Base-by-base conservation (phyloP, 2,797 vertebrate species). In the Sebastes umbrosus region DNA sequence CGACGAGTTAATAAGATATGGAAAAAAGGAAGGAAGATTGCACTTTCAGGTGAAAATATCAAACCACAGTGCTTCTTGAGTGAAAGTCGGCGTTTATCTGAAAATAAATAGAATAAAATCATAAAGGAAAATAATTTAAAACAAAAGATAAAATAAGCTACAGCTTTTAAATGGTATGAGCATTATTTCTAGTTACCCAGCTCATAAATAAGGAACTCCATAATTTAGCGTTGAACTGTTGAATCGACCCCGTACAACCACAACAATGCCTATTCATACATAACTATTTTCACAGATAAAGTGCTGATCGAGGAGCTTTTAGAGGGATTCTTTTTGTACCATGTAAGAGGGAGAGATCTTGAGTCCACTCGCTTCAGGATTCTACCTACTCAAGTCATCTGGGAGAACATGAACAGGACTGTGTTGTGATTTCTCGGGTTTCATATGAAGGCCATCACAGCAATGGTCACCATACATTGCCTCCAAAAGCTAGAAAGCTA, bases 111-210 rank as follows among this genome's bases (percentile, higher is more conserved):
- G 79, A 94, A 93, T 87, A 88, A 93, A 93, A 91, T 91, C 77
- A 84, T 87, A 68, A 87, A 93, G 95, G 94, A 96, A 96, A 97
- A 96, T 95, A 95, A 96, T 93, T 95, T 94, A 90, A 95, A 96
- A 96, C 93, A 96, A 96, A 96, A 96, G 95, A 96, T 95, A 97
- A 96, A 92, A 95, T 92, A 95, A 63, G 95, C 96, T 97, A 96
- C 96, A 96, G 94, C 88, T 95, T 92, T 87, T 92, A 88, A 69
- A 93, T 92, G 81, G 91, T 87, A 85, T 84, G 94, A 95, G 94
- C 94, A 95, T 94, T 91, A 82, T 90, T 87, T 88, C 85, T 88
- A 85, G 90, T 91, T 85, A 86, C 87, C 84, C 79, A 79, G 92
- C 89, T 92, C 87, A 96, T 95, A 93, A 95, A 95, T 95, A 93